These are phyloP conservation scores for Phocoena phocoena DNA, from an alignment of 2,113 vertebrate species.

Conservation along the genomic window DNA sequence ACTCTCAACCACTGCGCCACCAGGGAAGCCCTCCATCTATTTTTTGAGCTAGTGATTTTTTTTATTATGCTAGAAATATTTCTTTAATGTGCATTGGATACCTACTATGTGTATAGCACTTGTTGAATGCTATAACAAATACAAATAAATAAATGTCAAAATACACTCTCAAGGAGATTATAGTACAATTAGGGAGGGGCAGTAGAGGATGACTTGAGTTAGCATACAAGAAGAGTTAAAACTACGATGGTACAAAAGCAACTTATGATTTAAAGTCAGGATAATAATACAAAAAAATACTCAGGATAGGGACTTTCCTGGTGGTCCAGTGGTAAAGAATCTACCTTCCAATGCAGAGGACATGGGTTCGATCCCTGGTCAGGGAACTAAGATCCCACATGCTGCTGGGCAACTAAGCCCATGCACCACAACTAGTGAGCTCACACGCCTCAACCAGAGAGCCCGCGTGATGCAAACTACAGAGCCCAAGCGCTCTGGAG, in stretches of 20 bases:
- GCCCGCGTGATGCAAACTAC: too few species aligned
- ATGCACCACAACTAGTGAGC: too few species aligned
- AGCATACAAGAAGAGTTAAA: neutral
- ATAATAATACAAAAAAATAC: neutral
- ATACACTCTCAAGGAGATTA: constrained; percentile 20
- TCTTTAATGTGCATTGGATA: constrained; percentile 1
- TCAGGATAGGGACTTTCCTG: neutral
- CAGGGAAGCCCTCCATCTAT: neutral
- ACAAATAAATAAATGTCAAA: constrained; percentile 34
- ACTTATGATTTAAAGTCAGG: constrained; percentile 29
- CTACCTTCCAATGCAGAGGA: too few species aligned
- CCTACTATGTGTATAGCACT: neutral
- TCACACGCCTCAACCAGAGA: too few species aligned
- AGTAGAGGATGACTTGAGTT: neutral
- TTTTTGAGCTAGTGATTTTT: neutral
- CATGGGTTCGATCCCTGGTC: too few species aligned
- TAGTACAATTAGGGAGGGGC: neutral
- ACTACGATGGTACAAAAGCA: neutral
- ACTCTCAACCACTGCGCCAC: too few species aligned
- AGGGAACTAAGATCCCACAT: too few species aligned
- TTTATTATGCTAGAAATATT: constrained; percentile 31
- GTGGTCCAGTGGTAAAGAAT: too few species aligned
- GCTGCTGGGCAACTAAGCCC: too few species aligned
- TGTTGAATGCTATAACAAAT: neutral
- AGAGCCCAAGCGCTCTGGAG: too few species aligned